Conservation (phyloP, 1,140 invertebrate genomes). For the Ephestia elutella region DNA sequence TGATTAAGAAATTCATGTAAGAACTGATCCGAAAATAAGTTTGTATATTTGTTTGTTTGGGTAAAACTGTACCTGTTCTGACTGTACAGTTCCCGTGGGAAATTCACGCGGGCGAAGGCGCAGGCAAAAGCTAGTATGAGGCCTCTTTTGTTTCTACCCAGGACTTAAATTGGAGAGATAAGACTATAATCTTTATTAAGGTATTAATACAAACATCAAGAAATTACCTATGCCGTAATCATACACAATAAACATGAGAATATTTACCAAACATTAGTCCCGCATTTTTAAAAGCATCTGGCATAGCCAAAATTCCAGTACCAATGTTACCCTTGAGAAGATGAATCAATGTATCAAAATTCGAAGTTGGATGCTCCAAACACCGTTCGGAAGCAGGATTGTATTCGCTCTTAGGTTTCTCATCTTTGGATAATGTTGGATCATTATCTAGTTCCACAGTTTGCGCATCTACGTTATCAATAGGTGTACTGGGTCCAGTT, state of each 20-base stretch:
- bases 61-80: too few species aligned
- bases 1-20: too few species aligned
- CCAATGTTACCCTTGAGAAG: conserved; percentile 89
- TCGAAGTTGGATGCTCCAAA: conserved; percentile 85
- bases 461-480: conserved; percentile 54
- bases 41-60: too few species aligned
- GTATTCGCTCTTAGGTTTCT: conserved; percentile 66
- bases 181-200: too few species aligned
- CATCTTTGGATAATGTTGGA: conserved; percentile 44
- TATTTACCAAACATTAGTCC: conserved; percentile 81
- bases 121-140: too few species aligned
- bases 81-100: too few species aligned
- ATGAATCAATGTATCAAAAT: conserved; percentile 87
- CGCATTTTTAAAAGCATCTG: conserved; percentile 88
- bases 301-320: conserved; percentile 90
- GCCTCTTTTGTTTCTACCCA: too few species aligned
- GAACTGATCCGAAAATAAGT: too few species aligned
- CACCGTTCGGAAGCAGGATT: conserved; percentile 79
- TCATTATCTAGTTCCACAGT: conserved; percentile 47
- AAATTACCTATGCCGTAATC: too few species aligned
- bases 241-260: neutral
- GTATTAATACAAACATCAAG: too few species aligned
- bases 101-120: too few species aligned
- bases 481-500: conserved; percentile 48
- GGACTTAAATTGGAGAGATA: too few species aligned